Percentiles rank a stretch among this genome's conserved stretches.
Evolutionary conservation across 2,888 invertebrate genomes (phyloP).

Genomic region (Leptogaster cylindrica): DNA sequence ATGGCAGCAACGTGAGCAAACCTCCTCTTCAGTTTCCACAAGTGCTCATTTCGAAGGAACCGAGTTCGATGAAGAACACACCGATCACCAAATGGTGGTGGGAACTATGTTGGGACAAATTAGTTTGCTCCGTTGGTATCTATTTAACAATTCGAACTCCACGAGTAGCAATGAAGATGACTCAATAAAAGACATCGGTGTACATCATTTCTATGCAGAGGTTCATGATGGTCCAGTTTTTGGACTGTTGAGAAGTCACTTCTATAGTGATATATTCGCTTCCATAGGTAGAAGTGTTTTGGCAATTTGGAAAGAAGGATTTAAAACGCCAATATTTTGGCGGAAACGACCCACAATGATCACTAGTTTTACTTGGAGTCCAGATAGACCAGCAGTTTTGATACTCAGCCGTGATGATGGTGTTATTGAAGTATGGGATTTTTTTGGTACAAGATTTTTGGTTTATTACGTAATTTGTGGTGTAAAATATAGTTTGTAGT

Average conservation of each 20-base stretch:
- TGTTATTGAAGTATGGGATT: slow-evolving; percentile 81
- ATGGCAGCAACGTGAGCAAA: too few species aligned
- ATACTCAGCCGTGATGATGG: slow-evolving; percentile 77
- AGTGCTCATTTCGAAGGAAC: too few species aligned
- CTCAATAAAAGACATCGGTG: too few species aligned
- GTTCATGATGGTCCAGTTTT: slow-evolving; percentile 77
- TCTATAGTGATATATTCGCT: slow-evolving; percentile 67
- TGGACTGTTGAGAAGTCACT: slow-evolving; percentile 68
- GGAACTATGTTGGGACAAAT: slow-evolving; percentile 58
- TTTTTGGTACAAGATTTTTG: too few species aligned
- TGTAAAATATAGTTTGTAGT: slow-evolving; percentile 50
- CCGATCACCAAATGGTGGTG: slow-evolving; percentile 56
- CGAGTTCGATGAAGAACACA: slow-evolving; percentile 35
- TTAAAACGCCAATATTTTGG: slow-evolving; percentile 72
- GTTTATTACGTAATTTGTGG: too few species aligned
- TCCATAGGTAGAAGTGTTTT: slow-evolving; percentile 78
- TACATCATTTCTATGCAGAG: slow-evolving; percentile 60
- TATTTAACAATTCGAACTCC: too few species aligned
- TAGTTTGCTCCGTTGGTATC: slow-evolving; percentile 65
- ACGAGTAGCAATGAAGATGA: too few species aligned
- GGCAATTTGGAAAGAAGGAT: slow-evolving; percentile 76
- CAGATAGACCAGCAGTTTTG: slow-evolving; percentile 73
- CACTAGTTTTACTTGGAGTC: slow-evolving; percentile 77
- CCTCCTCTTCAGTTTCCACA: not conserved
- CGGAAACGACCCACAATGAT: slow-evolving; percentile 67